Evolutionary conservation across 2,888 invertebrate species (phyloP).

Genomic region (Nomada lathburiana): DNA sequence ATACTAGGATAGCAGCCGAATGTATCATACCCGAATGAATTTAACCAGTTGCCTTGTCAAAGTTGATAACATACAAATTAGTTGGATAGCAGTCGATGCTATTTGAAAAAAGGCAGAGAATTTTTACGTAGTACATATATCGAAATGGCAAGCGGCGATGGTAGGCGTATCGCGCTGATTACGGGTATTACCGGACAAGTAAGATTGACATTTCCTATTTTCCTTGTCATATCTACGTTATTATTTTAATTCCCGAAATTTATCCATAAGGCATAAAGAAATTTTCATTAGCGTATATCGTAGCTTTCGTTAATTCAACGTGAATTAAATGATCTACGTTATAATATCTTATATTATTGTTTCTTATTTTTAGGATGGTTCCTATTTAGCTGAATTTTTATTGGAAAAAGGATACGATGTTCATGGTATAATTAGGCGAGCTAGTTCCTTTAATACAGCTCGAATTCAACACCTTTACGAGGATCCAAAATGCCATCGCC

Average conservation of each 20-base stretch:
- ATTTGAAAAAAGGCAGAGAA: background rate
- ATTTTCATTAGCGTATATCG: background rate
- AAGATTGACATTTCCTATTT: slow-evolving; percentile 73
- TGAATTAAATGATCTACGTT: background rate
- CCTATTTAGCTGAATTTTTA: slow-evolving; percentile 97
- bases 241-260: too few species aligned
- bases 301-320: background rate
- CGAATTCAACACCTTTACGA: slow-evolving; percentile 98
- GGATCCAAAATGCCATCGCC: slow-evolving; percentile 94
- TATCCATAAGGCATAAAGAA: background rate
- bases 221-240: background rate
- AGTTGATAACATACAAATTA: slow-evolving; percentile 20
- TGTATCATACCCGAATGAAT: slow-evolving; percentile 7
- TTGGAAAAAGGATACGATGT: slow-evolving; percentile 96
- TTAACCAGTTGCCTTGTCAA: slow-evolving; percentile 30
- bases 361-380: slow-evolving; percentile 92
- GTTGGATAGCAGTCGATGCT: slow-evolving; percentile 5
- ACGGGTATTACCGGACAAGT: slow-evolving; percentile 99
- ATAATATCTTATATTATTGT: slow-evolving; percentile 21
- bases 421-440: slow-evolving; percentile 97
- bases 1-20: slow-evolving; percentile 13
- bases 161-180: slow-evolving; percentile 92
- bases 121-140: background rate
- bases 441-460: slow-evolving; percentile 98
- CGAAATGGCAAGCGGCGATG: slow-evolving; percentile 73